These are phyloP conservation scores for Symphodus melops DNA, from an alignment of 2,113 vertebrate species.

Conservation along the genomic window DNA sequence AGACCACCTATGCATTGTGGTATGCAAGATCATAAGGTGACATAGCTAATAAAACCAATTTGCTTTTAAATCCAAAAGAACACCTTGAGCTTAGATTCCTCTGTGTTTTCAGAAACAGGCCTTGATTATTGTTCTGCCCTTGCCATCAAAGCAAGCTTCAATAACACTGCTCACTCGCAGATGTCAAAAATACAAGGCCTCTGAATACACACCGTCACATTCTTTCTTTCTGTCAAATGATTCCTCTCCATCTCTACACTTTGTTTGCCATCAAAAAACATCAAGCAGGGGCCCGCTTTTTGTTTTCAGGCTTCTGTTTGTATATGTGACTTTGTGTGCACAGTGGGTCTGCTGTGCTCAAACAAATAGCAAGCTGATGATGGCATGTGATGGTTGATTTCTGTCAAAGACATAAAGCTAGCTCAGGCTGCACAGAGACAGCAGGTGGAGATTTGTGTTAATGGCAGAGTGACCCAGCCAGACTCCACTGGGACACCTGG, in stretches of 20 bases:
- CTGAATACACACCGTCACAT: conserved; percentile 68
- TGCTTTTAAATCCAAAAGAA: conserved; percentile 78
- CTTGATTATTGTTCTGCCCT: conserved; percentile 77
- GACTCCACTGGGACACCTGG: conserved; percentile 60
- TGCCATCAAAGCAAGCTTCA: conserved; percentile 80
- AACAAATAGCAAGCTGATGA: conserved; percentile 51
- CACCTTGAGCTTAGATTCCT: conserved; percentile 61
- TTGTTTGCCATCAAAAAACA: conserved; percentile 69
- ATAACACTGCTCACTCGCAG: conserved; percentile 68
- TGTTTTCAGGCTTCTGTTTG: conserved; percentile 64
- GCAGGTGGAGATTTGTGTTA: conserved; percentile 68
- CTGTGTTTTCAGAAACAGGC: conserved; percentile 67
- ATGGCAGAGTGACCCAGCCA: conserved; percentile 39
- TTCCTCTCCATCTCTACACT: conserved; percentile 65
- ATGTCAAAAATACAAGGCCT: conserved; percentile 76
- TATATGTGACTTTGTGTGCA: conserved; percentile 53
- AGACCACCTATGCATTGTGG: conserved; percentile 48
- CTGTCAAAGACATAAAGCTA: conserved; percentile 58
- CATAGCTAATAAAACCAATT: conserved; percentile 76
- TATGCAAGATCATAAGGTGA: conserved; percentile 60
- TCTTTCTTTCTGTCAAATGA: conserved; percentile 71
- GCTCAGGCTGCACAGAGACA: conserved; percentile 38
- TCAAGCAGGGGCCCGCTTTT: conserved; percentile 56
- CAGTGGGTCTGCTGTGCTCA: conserved; percentile 46
- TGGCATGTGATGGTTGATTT: conserved; percentile 65